A percentile compares a stretch with the other conserved stretches of the same genome.
Conservation (phyloP, 2,797 vertebrate species). For the Varecia variegata region DNA sequence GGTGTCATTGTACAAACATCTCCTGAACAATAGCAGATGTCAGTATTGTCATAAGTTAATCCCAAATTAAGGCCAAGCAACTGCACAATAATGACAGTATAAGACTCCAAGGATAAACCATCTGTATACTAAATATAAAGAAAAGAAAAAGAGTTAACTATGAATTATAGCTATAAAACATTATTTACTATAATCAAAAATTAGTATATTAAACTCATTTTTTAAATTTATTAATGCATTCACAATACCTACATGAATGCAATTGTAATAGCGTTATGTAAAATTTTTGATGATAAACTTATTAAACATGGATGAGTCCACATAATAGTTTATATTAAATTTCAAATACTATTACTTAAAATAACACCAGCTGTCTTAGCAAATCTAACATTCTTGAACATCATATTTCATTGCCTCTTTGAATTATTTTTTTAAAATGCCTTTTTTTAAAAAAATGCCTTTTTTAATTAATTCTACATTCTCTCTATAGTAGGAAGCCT, state of each 20-base stretch:
- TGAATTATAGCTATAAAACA: neutral
- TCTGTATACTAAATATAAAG: conserved; percentile 67
- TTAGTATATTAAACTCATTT: neutral
- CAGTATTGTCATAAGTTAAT: conserved; percentile 86
- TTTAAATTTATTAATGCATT: neutral
- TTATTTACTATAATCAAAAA: neutral
- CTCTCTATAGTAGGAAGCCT: neutral
- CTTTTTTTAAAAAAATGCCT: neutral
- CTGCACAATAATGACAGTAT: conserved; percentile 89
- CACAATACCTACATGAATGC: neutral
- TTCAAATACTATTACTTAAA: neutral
- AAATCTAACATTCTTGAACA: neutral
- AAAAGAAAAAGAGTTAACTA: neutral
- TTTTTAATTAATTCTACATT: neutral
- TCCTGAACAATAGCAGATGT: conserved; percentile 83
- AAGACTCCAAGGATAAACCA: conserved; percentile 73
- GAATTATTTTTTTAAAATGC: neutral
- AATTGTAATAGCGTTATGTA: neutral
- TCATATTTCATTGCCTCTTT: neutral
- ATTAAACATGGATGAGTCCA: neutral
- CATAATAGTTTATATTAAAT: neutral
- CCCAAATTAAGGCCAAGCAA: conserved; percentile 90
- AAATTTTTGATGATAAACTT: neutral
- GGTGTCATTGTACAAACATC: conserved; percentile 88
- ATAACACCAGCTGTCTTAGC: neutral